Evolutionary conservation across 2,888 invertebrate species (phyloP).

Genomic region (Mimumesa dahlbomi): DNA sequence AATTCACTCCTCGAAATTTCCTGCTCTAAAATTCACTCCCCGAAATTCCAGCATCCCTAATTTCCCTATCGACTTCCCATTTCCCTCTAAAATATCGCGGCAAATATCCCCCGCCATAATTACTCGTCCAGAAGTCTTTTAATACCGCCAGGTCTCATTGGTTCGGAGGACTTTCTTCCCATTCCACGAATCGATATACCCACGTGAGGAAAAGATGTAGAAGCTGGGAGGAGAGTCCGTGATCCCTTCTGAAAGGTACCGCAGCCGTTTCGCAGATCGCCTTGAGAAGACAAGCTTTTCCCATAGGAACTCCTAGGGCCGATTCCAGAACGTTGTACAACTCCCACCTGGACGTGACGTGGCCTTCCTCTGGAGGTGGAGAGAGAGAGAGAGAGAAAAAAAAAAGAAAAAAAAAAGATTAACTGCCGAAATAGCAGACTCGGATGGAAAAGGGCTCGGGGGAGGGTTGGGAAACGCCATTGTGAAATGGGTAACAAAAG

Average conservation of each 20-base stretch:
- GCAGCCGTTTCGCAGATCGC: constrained; percentile 90
- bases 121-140: too few species aligned
- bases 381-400: not conserved
- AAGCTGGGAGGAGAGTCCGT: constrained; percentile 88
- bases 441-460: too few species aligned
- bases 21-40: too few species aligned
- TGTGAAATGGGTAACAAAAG: constrained; percentile 61
- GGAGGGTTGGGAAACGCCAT: not conserved
- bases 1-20: too few species aligned
- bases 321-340: constrained; percentile 74
- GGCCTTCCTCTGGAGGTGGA: constrained; percentile 2
- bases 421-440: too few species aligned
- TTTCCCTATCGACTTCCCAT: too few species aligned
- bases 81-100: too few species aligned
- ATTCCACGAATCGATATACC: constrained; percentile 46
- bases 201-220: constrained; percentile 87
- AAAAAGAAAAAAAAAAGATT: not conserved
- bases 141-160: too few species aligned
- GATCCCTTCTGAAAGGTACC: constrained; percentile 85
- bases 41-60: too few species aligned
- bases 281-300: constrained; percentile 86
- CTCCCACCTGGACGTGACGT: constrained; percentile 71
- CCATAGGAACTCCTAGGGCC: constrained; percentile 64
- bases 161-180: too few species aligned
- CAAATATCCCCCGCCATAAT: too few species aligned